Percentiles rank a stretch among this genome's conserved stretches.
Evolutionary conservation across 2,113 vertebrate genomes (phyloP).

Genomic region (Daboia siamensis): DNA sequence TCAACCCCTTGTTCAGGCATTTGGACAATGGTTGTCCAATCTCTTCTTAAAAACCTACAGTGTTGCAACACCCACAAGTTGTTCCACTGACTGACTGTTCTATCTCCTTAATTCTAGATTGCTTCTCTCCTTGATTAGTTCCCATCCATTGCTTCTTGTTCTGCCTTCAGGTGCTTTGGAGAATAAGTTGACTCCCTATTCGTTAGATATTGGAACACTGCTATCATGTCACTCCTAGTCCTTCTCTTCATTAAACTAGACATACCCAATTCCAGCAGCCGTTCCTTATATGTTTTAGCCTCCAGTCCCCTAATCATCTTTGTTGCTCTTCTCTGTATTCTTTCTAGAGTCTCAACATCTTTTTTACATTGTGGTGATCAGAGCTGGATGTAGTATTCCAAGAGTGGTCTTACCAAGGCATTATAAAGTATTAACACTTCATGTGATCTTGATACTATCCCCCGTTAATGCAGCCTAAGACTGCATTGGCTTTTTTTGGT

Average conservation of each 20-base stretch:
- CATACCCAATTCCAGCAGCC: neutral
- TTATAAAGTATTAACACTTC: too few species aligned
- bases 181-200: neutral
- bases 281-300: neutral
- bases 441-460: too few species aligned
- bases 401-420: too few species aligned
- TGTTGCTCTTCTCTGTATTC: too few species aligned
- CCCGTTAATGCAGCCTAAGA: too few species aligned
- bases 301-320: neutral
- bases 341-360: too few species aligned
- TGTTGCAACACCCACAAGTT: neutral
- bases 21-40: neutral
- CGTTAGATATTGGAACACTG: neutral
- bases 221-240: neutral
- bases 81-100: neutral
- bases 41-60: neutral
- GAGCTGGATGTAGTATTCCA: too few species aligned
- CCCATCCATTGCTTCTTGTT: neutral
- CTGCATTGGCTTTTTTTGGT: too few species aligned
- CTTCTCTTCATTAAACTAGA: neutral
- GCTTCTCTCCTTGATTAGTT: neutral
- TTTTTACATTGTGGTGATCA: too few species aligned
- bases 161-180: neutral
- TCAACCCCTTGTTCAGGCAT: neutral
- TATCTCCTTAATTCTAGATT: neutral